Conservation (phyloP, 2,113 vertebrate species). For the Oncorhynchus kisutch region DNA sequence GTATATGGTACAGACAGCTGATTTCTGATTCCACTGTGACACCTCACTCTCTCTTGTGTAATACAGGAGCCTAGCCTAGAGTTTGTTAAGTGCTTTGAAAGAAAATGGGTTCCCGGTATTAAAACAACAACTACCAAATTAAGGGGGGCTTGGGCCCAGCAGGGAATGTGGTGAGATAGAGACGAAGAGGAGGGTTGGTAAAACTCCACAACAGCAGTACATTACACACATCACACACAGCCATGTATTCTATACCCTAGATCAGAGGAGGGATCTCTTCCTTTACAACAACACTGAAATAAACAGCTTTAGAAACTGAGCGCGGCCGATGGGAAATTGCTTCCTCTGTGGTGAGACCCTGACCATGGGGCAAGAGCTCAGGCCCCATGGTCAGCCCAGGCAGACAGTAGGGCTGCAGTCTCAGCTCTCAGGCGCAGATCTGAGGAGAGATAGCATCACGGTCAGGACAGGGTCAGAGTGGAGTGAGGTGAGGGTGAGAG, state of each 20-base stretch:
- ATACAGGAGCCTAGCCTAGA: background rate
- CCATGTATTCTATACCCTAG: slow-evolving; percentile 4
- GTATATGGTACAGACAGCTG: background rate
- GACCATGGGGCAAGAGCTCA: background rate
- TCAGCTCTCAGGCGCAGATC: slow-evolving; percentile 22
- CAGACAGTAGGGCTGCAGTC: slow-evolving; percentile 26
- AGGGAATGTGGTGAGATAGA: slow-evolving; percentile 44
- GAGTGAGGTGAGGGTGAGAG: background rate
- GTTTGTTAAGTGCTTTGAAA: too few species aligned
- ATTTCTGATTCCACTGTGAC: background rate
- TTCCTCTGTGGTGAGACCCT: slow-evolving; percentile 35
- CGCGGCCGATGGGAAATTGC: slow-evolving; percentile 26
- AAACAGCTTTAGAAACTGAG: slow-evolving; percentile 31
- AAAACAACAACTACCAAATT: too few species aligned
- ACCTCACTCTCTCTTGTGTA: background rate
- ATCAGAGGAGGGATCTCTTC: background rate
- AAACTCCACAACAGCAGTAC: background rate
- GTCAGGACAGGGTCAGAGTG: slow-evolving; percentile 26
- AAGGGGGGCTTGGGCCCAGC: too few species aligned
- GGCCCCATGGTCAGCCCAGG: slow-evolving; percentile 10
- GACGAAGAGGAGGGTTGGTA: background rate
- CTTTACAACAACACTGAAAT: slow-evolving; percentile 29
- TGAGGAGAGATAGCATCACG: slow-evolving; percentile 26
- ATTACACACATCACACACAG: background rate
- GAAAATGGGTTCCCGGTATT: too few species aligned